Evolutionary conservation across 1,140 invertebrate species (phyloP).

Genomic region (Eciton burchellii): DNA sequence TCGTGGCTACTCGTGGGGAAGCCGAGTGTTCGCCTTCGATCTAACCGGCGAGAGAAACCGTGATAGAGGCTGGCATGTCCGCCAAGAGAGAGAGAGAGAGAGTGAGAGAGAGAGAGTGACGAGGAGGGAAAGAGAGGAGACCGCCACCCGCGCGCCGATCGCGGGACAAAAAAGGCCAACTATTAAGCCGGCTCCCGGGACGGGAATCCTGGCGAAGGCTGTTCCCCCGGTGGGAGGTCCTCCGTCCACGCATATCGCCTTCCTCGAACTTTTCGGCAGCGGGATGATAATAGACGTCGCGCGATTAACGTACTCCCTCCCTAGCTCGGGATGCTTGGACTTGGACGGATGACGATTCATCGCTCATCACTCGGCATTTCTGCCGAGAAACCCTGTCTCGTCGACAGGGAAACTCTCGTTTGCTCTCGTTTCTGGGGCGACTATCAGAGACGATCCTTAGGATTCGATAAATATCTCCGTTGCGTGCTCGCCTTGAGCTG

Average conservation of each 20-base stretch:
- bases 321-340: neutral
- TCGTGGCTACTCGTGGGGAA: constrained; percentile 41
- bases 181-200: constrained; percentile 60
- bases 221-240: constrained; percentile 62
- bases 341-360: neutral
- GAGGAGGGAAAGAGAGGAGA: constrained; percentile 33
- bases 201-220: constrained; percentile 56
- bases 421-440: too few relatives aligned
- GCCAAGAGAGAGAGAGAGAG: constrained; percentile 13
- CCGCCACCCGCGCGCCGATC: constrained; percentile 62
- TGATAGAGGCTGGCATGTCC: constrained; percentile 41
- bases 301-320: constrained; percentile 18
- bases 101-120: too few relatives aligned
- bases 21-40: constrained; percentile 43
- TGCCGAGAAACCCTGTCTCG: neutral
- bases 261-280: constrained; percentile 43
- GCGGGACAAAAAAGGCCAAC: constrained; percentile 58
- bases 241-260: constrained; percentile 35
- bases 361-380: constrained; percentile 1
- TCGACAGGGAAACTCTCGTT: neutral
- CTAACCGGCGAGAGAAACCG: constrained; percentile 21
- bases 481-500: neutral
- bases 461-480: neutral
- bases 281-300: constrained; percentile 56
- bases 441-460: neutral